These are phyloP conservation scores for Pemphigus obesinymphae DNA, from an alignment of 1,140 invertebrate genomes.

Conservation along the genomic window DNA sequence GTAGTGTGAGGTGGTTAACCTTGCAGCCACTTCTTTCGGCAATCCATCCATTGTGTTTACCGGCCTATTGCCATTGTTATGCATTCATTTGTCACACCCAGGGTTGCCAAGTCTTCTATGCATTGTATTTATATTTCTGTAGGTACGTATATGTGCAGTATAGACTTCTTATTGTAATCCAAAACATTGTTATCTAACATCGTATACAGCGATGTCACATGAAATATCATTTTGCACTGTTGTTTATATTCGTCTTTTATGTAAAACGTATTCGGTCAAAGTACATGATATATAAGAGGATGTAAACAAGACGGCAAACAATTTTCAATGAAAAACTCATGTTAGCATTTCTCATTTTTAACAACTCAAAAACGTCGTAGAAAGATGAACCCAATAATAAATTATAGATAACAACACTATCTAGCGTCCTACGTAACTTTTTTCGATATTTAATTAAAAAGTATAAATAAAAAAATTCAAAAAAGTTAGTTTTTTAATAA, in stretches of 20 bases:
- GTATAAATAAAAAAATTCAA: too few species aligned
- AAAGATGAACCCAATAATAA: too few species aligned
- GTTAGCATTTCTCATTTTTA: too few species aligned
- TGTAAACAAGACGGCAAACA: too few species aligned
- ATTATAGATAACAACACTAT: too few species aligned
- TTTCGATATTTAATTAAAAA: too few species aligned
- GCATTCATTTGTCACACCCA: slow-evolving; percentile 39
- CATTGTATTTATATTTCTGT: background rate
- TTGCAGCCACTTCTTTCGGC: slow-evolving; percentile 39
- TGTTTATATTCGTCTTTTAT: background rate
- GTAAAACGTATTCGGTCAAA: too few species aligned
- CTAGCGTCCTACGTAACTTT: too few species aligned
- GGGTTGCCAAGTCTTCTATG: slow-evolving; percentile 28
- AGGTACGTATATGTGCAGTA: background rate
- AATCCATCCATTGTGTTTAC: slow-evolving; percentile 32
- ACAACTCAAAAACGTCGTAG: too few species aligned
- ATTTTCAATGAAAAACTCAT: too few species aligned
- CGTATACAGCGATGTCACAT: background rate
- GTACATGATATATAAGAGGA: too few species aligned
- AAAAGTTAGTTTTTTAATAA: too few species aligned
- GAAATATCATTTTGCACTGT: background rate
- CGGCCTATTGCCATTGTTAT: slow-evolving; percentile 31
- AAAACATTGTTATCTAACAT: slow-evolving; percentile 10
- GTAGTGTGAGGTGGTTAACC: slow-evolving; percentile 29
- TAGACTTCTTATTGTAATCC: background rate